phyloP scores from a whole-genome alignment of 2,888 invertebrate species.

The Diarsia rubi region DNA sequence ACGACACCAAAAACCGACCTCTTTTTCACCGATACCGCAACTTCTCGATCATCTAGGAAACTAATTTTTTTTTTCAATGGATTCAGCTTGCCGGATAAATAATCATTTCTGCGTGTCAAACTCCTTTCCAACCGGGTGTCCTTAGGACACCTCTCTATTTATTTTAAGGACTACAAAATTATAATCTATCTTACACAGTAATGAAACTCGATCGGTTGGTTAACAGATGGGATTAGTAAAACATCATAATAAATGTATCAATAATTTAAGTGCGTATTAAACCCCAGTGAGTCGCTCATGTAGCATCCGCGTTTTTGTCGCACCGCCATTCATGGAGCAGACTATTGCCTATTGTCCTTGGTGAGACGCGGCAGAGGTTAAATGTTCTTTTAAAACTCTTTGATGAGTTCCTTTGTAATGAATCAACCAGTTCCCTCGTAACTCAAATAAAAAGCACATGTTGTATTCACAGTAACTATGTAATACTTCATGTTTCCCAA shows the following conservation, averaged over 20 bases:
- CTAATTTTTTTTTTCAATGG: no score
- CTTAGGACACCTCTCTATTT: no score
- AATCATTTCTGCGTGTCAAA: no score
- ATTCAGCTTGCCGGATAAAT: no score
- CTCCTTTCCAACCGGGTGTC: no score
- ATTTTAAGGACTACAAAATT: neutral
- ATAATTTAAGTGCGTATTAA: constrained; percentile 69
- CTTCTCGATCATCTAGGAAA: no score
- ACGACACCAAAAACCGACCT: no score
- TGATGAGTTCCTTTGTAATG: constrained; percentile 63
- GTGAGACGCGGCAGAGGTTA: constrained; percentile 66
- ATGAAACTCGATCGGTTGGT: constrained; percentile 1
- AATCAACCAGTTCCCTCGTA: constrained; percentile 50
- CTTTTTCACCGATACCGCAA: no score
- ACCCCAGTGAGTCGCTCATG: constrained; percentile 66
- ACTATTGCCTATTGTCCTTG: constrained; percentile 79
- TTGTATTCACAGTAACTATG: constrained; percentile 27
- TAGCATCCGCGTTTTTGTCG: constrained; percentile 85
- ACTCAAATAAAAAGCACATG: constrained; percentile 42
- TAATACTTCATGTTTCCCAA: constrained; percentile 49
- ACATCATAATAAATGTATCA: constrained; percentile 50
- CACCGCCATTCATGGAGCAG: constrained; percentile 74
- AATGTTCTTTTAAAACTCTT: constrained; percentile 58
- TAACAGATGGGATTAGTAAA: constrained; percentile 20
- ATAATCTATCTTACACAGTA: neutral